Conservation (phyloP, 2,113 vertebrate species). For the Progne subis region DNA sequence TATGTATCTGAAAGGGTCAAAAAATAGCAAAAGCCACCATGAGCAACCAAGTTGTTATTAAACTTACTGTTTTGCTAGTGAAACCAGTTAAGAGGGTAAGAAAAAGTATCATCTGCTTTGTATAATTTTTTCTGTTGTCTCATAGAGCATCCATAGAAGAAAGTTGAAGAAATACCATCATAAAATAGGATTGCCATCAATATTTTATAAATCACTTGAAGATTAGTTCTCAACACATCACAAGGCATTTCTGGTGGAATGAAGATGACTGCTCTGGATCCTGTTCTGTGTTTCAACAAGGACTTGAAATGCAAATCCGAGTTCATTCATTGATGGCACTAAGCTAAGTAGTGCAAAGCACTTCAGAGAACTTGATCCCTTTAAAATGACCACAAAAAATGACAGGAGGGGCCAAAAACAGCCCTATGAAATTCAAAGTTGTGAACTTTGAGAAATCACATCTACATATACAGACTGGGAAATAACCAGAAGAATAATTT, state of each 20-base stretch:
- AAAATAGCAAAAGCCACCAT: background rate
- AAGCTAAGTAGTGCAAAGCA: background rate
- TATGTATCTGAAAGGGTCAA: background rate
- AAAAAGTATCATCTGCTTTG: background rate
- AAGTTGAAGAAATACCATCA: background rate
- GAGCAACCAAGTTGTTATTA: background rate
- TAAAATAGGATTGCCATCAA: background rate
- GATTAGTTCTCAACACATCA: background rate
- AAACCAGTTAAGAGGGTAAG: background rate
- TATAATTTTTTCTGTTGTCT: background rate
- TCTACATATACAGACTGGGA: background rate
- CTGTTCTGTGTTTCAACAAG: background rate
- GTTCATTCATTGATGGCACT: background rate
- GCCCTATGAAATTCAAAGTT: background rate
- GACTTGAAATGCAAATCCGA: background rate
- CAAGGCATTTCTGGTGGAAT: background rate
- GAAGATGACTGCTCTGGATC: background rate
- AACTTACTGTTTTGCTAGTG: background rate
- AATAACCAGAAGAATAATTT: background rate
- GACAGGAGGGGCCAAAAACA: fast-evolving
- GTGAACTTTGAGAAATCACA: background rate
- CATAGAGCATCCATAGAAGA: background rate
- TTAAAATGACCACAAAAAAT: background rate
- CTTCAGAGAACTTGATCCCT: background rate
- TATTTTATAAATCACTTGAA: background rate